phyloP scores from a whole-genome alignment of 2,797 vertebrate genomes.

The Vultur gryphus region DNA sequence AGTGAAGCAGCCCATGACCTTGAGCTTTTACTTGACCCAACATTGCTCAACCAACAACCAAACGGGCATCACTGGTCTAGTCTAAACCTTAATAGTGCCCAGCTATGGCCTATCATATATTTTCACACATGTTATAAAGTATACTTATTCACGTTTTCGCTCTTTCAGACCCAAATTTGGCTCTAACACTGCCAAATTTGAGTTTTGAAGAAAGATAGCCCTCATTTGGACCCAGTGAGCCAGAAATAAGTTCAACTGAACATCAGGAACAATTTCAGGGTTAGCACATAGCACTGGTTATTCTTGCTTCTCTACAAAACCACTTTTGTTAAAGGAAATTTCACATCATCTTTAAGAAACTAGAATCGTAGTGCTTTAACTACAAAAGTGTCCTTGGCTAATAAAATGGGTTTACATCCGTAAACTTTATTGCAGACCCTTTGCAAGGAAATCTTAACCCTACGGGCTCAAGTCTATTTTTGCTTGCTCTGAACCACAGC shows the following conservation, averaged over 20 bases:
- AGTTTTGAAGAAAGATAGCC: background rate
- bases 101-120: background rate
- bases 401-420: background rate
- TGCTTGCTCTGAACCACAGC: background rate
- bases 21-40: background rate
- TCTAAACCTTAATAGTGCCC: background rate
- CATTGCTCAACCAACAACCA: background rate
- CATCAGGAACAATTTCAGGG: background rate
- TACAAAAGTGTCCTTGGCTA: background rate
- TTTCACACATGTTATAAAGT: background rate
- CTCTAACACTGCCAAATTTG: background rate
- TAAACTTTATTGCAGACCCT: background rate
- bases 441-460: background rate
- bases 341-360: background rate
- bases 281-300: background rate
- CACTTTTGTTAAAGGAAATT: background rate
- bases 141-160: background rate
- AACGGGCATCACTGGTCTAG: background rate
- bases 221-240: background rate
- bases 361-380: background rate
- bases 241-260: background rate
- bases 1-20: rapidly evolving
- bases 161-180: background rate
- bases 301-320: background rate
- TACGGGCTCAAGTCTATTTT: background rate